Percentiles rank a stretch among this genome's conserved stretches.
phyloP scores from a whole-genome alignment of 2,888 invertebrate species.

The Lissonota sp. region DNA sequence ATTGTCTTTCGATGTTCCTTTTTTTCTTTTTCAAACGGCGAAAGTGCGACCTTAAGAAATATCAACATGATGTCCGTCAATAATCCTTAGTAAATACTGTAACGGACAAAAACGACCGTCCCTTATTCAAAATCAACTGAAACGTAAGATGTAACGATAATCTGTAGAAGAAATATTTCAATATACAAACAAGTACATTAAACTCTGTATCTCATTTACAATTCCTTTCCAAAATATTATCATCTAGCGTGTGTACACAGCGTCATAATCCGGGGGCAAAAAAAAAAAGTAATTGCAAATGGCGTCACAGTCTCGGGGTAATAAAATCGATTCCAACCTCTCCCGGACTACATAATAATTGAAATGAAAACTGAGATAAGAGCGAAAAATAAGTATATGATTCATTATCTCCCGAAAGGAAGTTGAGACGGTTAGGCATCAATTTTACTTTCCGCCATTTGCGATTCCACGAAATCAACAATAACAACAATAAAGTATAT shows the following conservation, averaged over 20 bases:
- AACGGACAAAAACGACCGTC: not conserved
- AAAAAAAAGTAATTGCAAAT: slow-evolving; percentile 5
- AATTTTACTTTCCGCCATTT: slow-evolving; percentile 55
- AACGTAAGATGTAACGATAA: slow-evolving; percentile 33
- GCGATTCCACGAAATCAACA: slow-evolving; percentile 40
- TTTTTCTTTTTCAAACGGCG: not conserved
- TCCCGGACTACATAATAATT: not conserved
- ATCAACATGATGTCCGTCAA: slow-evolving; percentile 29
- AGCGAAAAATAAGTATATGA: slow-evolving; percentile 21
- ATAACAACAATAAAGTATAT: slow-evolving; percentile 56
- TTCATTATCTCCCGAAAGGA: slow-evolving; percentile 39
- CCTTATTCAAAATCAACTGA: slow-evolving; percentile 22
- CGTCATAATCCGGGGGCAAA: not conserved
- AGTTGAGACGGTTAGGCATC: slow-evolving; percentile 37
- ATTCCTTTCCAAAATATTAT: not conserved
- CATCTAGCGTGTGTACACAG: not conserved
- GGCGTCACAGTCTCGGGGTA: not conserved
- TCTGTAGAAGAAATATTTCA: slow-evolving; percentile 50
- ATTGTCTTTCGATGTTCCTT: not conserved
- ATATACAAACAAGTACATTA: slow-evolving; percentile 37
- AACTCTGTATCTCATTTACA: not conserved
- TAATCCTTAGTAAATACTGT: not conserved
- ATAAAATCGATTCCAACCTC: slow-evolving; percentile 36
- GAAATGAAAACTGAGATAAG: not conserved
- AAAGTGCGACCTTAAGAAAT: slow-evolving; percentile 15